These are phyloP conservation scores for Ethmia dodecea DNA, from an alignment of 2,888 invertebrate species.

Conservation along the genomic window DNA sequence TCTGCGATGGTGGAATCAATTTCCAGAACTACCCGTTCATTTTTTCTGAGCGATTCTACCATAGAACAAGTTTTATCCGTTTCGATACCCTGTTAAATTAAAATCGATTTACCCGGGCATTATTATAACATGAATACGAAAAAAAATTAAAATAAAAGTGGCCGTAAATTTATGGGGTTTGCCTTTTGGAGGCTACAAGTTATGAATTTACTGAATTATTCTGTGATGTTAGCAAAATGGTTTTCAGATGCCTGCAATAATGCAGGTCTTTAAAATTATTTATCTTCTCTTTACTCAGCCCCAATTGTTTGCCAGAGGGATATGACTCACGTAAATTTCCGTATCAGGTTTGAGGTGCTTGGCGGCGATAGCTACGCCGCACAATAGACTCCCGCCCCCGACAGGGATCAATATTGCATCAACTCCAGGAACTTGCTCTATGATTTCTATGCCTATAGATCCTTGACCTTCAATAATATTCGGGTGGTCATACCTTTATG, in stretches of 20 bases:
- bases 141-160: too few species aligned
- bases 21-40: constrained; percentile 82
- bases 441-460: constrained; percentile 93
- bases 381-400: constrained; percentile 94
- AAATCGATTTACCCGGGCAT: too few species aligned
- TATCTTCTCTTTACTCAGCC: too few species aligned
- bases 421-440: constrained; percentile 90
- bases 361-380: constrained; percentile 90
- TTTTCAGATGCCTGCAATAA: too few species aligned
- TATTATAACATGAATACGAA: too few species aligned
- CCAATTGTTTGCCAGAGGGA: too few species aligned
- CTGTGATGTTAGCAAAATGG: too few species aligned
- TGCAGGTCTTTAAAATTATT: too few species aligned
- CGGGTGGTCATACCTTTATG: constrained; percentile 91
- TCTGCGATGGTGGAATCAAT: constrained; percentile 88
- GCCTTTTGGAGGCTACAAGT: too few species aligned
- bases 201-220: too few species aligned
- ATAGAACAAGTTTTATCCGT: constrained; percentile 60
- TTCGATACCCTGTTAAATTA: constrained; percentile 52
- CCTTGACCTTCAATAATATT: constrained; percentile 96
- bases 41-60: constrained; percentile 75
- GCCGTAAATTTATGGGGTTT: too few species aligned
- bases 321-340: constrained; percentile 89
- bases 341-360: constrained; percentile 90
- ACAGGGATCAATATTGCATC: constrained; percentile 95